Evolutionary conservation across 64 coral and sea anemone species (phyloP).

Genomic region (Stichodactyla helianthus): DNA sequence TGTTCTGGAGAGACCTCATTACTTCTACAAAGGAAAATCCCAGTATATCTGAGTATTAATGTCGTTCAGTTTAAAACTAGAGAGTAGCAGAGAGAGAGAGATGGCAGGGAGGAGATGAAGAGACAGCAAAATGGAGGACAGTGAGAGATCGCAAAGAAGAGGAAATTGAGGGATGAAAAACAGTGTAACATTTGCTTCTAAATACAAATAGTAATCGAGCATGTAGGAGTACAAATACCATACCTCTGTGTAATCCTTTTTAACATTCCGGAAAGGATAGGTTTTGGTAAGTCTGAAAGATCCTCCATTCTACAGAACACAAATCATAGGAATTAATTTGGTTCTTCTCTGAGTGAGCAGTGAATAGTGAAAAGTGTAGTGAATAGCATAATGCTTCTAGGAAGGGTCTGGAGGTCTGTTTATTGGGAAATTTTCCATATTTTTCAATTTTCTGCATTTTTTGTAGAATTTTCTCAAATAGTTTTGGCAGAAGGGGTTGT

Average conservation of each 20-base stretch:
- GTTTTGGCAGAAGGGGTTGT: too few species aligned
- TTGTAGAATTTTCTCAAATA: too few species aligned
- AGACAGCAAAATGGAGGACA: background rate
- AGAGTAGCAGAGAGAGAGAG: background rate
- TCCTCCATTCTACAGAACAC: conserved; percentile 44
- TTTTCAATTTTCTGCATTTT: too few species aligned
- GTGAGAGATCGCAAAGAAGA: too few species aligned
- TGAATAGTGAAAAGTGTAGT: too few species aligned
- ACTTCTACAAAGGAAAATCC: background rate
- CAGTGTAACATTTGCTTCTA: background rate
- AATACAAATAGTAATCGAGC: background rate
- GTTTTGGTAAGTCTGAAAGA: conserved; percentile 73
- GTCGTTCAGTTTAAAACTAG: background rate
- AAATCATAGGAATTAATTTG: background rate
- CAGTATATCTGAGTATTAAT: background rate
- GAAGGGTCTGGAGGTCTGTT: too few species aligned
- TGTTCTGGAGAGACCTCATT: background rate
- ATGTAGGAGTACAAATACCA: background rate
- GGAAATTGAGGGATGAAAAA: too few species aligned
- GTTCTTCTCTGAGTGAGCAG: background rate
- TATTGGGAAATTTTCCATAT: too few species aligned
- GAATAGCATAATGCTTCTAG: too few species aligned
- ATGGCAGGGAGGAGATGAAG: background rate
- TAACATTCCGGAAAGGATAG: conserved; percentile 76
- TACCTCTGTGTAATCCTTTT: conserved; percentile 57